Conservation (phyloP, 1,140 invertebrate species). For the Panulirus ornatus region DNA sequence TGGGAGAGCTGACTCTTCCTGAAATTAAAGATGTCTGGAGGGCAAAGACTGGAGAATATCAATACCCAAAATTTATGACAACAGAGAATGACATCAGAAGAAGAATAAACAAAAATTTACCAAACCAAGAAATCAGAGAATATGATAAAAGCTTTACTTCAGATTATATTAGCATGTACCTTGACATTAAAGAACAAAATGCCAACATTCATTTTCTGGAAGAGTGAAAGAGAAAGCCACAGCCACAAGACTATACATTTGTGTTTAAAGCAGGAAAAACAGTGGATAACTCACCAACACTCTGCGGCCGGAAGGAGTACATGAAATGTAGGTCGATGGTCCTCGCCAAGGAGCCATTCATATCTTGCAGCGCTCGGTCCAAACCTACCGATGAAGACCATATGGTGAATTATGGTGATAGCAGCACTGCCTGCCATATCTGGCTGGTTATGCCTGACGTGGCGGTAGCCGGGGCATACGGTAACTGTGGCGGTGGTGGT, state of each 20-base stretch:
- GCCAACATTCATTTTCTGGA: no score
- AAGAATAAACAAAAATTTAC: no score
- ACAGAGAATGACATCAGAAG: no score
- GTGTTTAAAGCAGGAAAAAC: background rate
- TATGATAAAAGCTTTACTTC: no score
- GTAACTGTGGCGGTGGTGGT: background rate
- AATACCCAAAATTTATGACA: no score
- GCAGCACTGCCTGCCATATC: background rate
- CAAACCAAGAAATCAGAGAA: no score
- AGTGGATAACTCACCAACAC: slow-evolving; percentile 63
- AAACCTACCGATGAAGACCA: slow-evolving; percentile 41
- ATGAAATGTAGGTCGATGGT: slow-evolving; percentile 75
- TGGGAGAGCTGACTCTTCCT: no score
- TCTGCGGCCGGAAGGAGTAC: slow-evolving; percentile 74
- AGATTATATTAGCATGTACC: no score
- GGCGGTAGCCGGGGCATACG: background rate
- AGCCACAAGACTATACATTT: background rate
- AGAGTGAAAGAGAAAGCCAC: no score
- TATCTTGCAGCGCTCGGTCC: slow-evolving; percentile 73
- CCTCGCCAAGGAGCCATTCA: slow-evolving; percentile 70
- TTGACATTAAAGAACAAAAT: no score
- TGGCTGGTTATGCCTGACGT: background rate
- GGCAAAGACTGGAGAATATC: no score
- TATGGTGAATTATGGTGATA: background rate
- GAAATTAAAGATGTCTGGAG: no score